Percentiles rank a stretch among this genome's conserved stretches.
Evolutionary conservation across 2,113 vertebrate species (phyloP).

Genomic region (Polypterus senegalus): DNA sequence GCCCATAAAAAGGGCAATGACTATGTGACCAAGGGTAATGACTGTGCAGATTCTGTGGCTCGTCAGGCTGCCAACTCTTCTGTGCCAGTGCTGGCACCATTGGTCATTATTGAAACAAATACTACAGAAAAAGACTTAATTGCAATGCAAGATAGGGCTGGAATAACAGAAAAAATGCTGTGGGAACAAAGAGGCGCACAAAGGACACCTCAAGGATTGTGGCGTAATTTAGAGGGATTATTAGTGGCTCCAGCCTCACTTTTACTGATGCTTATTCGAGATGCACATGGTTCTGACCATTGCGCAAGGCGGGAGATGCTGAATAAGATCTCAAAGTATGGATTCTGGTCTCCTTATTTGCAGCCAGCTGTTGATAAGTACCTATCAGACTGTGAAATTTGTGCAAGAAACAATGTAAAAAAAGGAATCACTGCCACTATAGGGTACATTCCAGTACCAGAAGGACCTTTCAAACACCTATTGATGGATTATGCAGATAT

Average conservation of each 20-base stretch:
- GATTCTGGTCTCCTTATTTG: constrained; percentile 4
- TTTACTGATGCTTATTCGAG: not conserved
- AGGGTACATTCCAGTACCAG: too few relatives aligned
- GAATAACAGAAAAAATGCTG: too few relatives aligned
- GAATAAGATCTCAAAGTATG: not conserved
- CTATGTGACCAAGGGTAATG: not conserved
- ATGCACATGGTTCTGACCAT: constrained; percentile 7
- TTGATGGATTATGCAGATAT: too few relatives aligned
- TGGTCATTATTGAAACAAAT: not conserved
- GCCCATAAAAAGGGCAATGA: not conserved
- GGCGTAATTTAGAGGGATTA: not conserved
- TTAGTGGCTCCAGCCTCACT: not conserved
- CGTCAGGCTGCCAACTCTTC: not conserved
- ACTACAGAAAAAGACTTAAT: too few relatives aligned
- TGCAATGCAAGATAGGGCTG: too few relatives aligned
- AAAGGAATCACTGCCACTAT: too few relatives aligned
- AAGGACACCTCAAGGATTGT: not conserved
- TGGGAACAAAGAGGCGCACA: too few relatives aligned
- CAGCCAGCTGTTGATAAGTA: not conserved
- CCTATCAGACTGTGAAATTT: not conserved
- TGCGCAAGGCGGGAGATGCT: constrained; percentile 3
- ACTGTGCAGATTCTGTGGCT: not conserved
- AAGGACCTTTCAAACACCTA: too few relatives aligned
- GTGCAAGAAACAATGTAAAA: not conserved
- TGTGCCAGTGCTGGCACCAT: not conserved